These are phyloP conservation scores for Malacosoma neustria DNA, from an alignment of 2,888 invertebrate genomes.

Conservation along the genomic window DNA sequence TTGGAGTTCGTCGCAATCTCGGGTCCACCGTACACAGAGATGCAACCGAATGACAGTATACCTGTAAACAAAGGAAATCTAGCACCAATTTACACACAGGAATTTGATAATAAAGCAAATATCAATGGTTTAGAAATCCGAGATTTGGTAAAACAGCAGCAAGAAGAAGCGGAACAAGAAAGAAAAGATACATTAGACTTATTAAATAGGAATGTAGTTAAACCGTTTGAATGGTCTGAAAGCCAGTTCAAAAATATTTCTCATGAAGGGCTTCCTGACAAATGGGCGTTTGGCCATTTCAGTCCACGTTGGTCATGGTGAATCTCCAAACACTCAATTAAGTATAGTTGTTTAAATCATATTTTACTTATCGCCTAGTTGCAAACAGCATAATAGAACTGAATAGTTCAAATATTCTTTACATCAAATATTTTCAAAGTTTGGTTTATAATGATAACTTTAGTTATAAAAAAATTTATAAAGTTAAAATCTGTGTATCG, in stretches of 20 bases:
- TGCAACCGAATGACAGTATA: slow-evolving; percentile 25
- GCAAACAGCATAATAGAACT: slow-evolving; percentile 6
- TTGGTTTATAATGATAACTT: no score
- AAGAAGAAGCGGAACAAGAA: slow-evolving; percentile 48
- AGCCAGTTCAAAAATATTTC: slow-evolving; percentile 75
- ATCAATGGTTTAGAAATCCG: slow-evolving; percentile 51
- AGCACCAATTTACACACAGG: slow-evolving; percentile 53
- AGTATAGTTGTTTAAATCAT: not conserved
- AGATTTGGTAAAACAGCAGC: slow-evolving; percentile 48
- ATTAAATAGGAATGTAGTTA: slow-evolving; percentile 43
- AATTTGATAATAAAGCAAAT: slow-evolving; percentile 49
- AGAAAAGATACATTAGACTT: slow-evolving; percentile 41
- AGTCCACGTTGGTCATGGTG: slow-evolving; percentile 76
- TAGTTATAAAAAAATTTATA: no score
- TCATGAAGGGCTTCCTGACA: slow-evolving; percentile 84
- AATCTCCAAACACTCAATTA: slow-evolving; percentile 33
- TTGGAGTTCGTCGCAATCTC: slow-evolving; percentile 49
- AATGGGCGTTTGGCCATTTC: slow-evolving; percentile 80
- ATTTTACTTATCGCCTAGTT: slow-evolving; percentile 19
- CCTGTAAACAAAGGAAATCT: slow-evolving; percentile 55
- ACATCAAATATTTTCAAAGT: slow-evolving; percentile 7
- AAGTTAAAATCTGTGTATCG: no score
- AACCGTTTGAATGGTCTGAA: slow-evolving; percentile 85
- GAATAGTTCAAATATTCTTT: slow-evolving; percentile 15
- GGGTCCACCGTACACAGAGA: slow-evolving; percentile 50